Base-by-base conservation (phyloP, 1,140 invertebrate species). In the Callitettix versicolor region DNA sequence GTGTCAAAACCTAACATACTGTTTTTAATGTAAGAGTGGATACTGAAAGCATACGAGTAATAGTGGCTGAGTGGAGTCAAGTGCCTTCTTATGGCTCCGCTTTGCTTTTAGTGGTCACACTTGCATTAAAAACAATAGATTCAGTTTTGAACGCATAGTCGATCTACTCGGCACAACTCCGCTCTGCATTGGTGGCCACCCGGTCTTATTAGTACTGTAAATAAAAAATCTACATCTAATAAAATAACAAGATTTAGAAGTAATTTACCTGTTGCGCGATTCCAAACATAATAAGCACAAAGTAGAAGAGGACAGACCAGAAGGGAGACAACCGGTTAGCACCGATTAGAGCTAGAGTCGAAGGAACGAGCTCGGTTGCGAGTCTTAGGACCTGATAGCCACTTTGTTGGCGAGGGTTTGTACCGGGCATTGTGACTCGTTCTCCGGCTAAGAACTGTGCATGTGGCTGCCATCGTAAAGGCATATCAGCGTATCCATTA, bases 251-350 rank as follows among this genome's bases (percentile, higher is more conserved):
- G 15, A 43, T 18, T 43, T 14, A 47, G 7, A 47, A 20, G 6
- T 18, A 7, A 15, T 9, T 48, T 58, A 80, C 78, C 73, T 88
- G 84, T 65, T 93, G 90, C 2, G 85, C 86, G 20, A 95, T 76
- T 0, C 89, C 89, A 64, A 95, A 91, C 50, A 88, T 71, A 49
- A 92, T 86, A 47, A 93, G 75, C 44, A 84, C 81, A 60, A 87
- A 84, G 69, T 91, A 95, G 62, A 91, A 89, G 14, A 92, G 75
- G 7, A 89, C 81, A 0, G 86, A 84, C 90, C 89, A 94, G 63
- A 88, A 87, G 12, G 86, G 84, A 0, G 86, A 88, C 4, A 84
- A 75, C 51, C 63, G 62, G 18, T 79, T 76, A 6, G 79, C 73
- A 2, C 81, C 81, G 12, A 86, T 69, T 17, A 86, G 70, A 0